Conservation (phyloP, 2,113 vertebrate species). For the Heptranchias perlo region DNA sequence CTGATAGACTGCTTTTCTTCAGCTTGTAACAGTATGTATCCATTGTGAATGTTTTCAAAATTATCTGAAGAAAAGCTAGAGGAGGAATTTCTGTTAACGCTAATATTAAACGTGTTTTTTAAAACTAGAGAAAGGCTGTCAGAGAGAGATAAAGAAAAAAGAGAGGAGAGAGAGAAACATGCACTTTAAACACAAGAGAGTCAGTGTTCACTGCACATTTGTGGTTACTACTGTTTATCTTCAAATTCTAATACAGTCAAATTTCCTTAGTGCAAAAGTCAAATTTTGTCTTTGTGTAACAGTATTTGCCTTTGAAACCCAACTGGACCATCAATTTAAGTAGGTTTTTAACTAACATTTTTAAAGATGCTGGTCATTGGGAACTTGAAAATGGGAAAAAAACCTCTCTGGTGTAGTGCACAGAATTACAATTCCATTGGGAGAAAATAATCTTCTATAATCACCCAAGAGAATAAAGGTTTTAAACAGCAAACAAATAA, state of each 20-base stretch:
- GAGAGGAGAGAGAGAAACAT: background rate
- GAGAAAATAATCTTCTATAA: background rate
- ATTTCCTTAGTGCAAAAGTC: background rate
- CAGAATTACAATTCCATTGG: background rate
- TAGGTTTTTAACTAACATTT: background rate
- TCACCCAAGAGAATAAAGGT: background rate
- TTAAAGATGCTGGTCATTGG: background rate
- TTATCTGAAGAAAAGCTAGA: background rate
- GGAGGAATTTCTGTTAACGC: background rate
- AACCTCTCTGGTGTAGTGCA: background rate
- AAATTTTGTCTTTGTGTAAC: background rate
- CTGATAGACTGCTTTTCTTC: background rate
- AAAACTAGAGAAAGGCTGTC: background rate
- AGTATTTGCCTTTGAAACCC: background rate
- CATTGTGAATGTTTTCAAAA: background rate
- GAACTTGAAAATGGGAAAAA: background rate
- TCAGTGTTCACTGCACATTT: background rate
- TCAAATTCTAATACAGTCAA: background rate
- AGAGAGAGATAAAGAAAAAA: background rate
- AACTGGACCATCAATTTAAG: background rate
- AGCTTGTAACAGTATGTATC: background rate
- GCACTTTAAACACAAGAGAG: background rate
- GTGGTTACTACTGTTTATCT: background rate
- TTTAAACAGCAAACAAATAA: background rate
- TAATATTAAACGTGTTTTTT: background rate